Conservation (phyloP, 1,140 invertebrate genomes). For the Drosophila pruinosa region DNA sequence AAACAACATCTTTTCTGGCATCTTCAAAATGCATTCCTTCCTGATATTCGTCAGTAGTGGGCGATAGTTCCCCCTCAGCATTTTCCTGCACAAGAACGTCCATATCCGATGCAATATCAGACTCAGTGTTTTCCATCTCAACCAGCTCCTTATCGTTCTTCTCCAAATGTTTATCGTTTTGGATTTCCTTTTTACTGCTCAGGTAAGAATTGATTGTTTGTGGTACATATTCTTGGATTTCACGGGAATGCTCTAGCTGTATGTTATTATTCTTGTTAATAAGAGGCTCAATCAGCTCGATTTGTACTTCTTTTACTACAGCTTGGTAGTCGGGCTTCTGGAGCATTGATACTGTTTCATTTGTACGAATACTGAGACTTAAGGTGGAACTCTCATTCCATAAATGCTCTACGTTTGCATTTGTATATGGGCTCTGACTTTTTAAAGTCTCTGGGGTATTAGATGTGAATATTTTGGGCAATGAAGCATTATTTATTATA, state of each 20-base stretch:
- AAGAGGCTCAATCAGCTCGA: constrained; percentile 62
- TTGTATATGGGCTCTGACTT: background rate
- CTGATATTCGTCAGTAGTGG: constrained; percentile 79
- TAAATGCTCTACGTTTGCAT: background rate
- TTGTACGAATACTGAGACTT: background rate
- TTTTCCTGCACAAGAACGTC: background rate
- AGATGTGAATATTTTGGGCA: constrained; percentile 21
- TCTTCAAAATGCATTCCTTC: constrained; percentile 65
- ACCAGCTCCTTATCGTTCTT: background rate
- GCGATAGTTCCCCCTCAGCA: constrained; percentile 60
- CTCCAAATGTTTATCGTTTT: background rate
- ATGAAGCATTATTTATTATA: no score
- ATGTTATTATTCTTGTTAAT: constrained; percentile 3
- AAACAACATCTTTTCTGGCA: constrained; percentile 55
- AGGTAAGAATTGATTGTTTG: background rate
- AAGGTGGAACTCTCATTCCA: background rate
- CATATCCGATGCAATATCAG: background rate
- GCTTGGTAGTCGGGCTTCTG: constrained; percentile 15
- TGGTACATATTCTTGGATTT: background rate
- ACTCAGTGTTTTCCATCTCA: background rate
- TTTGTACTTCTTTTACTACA: constrained; percentile 66
- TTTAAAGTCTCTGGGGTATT: background rate
- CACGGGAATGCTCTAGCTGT: constrained; percentile 12
- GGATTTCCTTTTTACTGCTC: constrained; percentile 2
- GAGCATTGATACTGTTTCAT: background rate